Conservation (phyloP, 2,113 vertebrate genomes). For the Pelodiscus sinensis region DNA sequence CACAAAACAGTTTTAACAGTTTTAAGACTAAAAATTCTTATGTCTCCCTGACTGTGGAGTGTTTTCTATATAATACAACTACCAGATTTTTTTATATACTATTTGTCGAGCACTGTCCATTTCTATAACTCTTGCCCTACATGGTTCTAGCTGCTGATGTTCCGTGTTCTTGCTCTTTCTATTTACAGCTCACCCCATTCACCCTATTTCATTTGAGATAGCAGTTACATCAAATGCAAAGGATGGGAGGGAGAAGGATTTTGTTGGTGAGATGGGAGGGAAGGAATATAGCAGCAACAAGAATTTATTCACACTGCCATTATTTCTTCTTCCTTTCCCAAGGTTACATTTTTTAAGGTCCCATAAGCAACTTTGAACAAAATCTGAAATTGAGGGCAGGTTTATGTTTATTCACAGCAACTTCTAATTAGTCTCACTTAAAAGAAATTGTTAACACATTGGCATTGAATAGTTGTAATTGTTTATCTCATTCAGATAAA, state of each 20-base stretch:
- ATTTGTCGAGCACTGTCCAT: neutral
- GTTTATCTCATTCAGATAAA: conserved; percentile 45
- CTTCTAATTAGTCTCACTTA: neutral
- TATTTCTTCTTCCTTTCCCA: neutral
- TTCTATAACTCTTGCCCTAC: neutral
- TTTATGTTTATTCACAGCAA: neutral
- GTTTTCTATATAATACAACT: neutral
- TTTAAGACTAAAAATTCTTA: neutral
- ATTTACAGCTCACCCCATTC: neutral
- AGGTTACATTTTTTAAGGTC: neutral
- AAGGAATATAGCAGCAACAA: neutral
- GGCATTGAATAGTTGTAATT: neutral
- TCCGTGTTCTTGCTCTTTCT: neutral
- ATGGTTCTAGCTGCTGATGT: neutral
- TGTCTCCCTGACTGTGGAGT: neutral
- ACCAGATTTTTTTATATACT: conserved; percentile 7
- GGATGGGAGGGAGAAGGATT: neutral
- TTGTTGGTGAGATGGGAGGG: neutral
- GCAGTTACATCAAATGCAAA: neutral
- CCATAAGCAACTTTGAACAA: conserved; percentile 9
- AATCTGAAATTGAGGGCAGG: neutral
- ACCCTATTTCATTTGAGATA: neutral
- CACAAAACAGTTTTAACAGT: neutral
- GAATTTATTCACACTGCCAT: neutral
- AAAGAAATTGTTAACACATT: neutral